Conservation (phyloP, 1,140 invertebrate species). For the Laupala kohalensis region DNA sequence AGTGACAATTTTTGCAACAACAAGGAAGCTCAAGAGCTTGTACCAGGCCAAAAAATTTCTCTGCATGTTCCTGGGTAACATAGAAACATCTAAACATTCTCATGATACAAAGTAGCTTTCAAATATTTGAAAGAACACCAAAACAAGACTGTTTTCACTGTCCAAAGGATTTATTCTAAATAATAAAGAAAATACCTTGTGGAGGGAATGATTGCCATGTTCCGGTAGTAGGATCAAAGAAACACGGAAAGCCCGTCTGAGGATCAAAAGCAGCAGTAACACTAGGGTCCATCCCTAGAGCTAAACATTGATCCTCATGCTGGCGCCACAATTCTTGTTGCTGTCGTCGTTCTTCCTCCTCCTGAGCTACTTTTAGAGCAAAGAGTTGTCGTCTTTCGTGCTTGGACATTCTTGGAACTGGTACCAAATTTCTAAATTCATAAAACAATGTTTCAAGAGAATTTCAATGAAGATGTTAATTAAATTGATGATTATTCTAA, state of each 20-base stretch:
- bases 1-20: no score
- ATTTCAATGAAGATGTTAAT: not conserved
- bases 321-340: slow-evolving; percentile 47
- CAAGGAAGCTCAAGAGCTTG: no score
- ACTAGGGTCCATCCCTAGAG: slow-evolving; percentile 42
- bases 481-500: not conserved
- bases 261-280: slow-evolving; percentile 39
- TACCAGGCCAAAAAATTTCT: not conserved
- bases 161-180: not conserved
- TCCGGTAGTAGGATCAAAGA: slow-evolving; percentile 42
- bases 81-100: not conserved
- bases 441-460: not conserved
- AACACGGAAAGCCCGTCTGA: slow-evolving; percentile 38
- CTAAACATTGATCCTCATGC: slow-evolving; percentile 44
- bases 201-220: slow-evolving; percentile 41
- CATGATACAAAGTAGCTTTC: no score
- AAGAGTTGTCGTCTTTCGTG: slow-evolving; percentile 61
- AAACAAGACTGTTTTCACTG: not conserved
- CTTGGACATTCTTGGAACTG: slow-evolving; percentile 39
- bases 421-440: slow-evolving; percentile 1
- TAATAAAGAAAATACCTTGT: not conserved
- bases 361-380: slow-evolving; percentile 57
- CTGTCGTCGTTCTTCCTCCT: slow-evolving; percentile 39
- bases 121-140: no score
- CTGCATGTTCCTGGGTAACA: not conserved